phyloP scores from a whole-genome alignment of 2,888 invertebrate species.

The Biston stratarius region DNA sequence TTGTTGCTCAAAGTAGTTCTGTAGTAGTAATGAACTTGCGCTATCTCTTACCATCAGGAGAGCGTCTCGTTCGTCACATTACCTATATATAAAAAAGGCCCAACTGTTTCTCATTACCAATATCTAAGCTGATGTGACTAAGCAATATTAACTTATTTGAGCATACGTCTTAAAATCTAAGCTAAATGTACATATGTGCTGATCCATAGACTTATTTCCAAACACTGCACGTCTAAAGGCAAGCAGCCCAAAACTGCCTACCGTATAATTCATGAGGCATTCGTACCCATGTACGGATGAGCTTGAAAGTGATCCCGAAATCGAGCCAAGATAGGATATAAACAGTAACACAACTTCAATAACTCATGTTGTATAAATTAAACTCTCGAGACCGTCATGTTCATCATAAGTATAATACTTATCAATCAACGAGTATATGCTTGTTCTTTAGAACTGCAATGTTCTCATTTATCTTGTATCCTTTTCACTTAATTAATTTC shows the following conservation, averaged over 20 bases:
- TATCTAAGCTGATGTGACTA: neutral
- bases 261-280: slow-evolving; percentile 83
- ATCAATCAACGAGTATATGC: neutral
- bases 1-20: too few species aligned
- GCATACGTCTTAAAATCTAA: neutral
- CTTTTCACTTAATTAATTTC: too few species aligned
- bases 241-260: slow-evolving; percentile 43
- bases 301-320: slow-evolving; percentile 80
- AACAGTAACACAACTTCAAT: slow-evolving; percentile 22
- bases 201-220: slow-evolving; percentile 26
- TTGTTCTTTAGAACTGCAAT: too few species aligned
- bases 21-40: too few species aligned
- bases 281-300: slow-evolving; percentile 76
- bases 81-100: too few species aligned
- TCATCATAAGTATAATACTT: neutral
- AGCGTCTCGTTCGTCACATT: too few species aligned
- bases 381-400: too few species aligned
- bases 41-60: too few species aligned
- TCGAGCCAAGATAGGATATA: slow-evolving; percentile 45
- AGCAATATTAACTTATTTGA: neutral
- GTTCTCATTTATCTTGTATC: too few species aligned
- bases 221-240: slow-evolving; percentile 42
- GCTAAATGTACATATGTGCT: neutral
- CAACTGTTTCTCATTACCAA: too few species aligned
- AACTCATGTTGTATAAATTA: neutral